These are phyloP conservation scores for Coelopa frigida DNA, from an alignment of 1,140 invertebrate genomes.

Conservation along the genomic window DNA sequence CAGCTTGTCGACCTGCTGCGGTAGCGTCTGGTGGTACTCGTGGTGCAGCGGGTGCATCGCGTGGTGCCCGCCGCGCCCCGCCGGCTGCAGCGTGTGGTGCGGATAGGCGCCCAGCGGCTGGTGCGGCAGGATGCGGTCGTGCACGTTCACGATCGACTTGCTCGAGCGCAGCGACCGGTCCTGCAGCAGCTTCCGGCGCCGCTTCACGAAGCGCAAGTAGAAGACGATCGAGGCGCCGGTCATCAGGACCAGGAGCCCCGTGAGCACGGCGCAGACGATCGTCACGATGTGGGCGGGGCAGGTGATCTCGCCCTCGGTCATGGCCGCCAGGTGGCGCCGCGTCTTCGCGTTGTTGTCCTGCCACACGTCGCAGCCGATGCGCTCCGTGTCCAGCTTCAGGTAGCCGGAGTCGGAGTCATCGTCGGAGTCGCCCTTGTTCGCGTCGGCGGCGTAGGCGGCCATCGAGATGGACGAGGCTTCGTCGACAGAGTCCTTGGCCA, in stretches of 20 bases:
- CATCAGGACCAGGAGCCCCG: conserved; percentile 32
- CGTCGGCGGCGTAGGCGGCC: conserved; percentile 37
- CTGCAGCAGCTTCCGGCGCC: conserved; percentile 32
- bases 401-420: conserved; percentile 17
- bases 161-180: conserved; percentile 34
- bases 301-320: conserved; percentile 42
- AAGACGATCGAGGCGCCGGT: conserved; percentile 40
- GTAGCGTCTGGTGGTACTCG: conserved; percentile 34
- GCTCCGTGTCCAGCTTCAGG: conserved; percentile 35
- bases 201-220: conserved; percentile 40
- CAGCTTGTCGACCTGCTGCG: conserved; percentile 40
- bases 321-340: conserved; percentile 24
- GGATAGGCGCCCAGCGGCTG: conserved; percentile 32
- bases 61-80: conserved; percentile 23
- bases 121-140: conserved; percentile 37
- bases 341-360: conserved; percentile 28
- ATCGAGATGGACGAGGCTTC: conserved; percentile 14
- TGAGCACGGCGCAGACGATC: conserved; percentile 41
- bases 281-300: conserved; percentile 44
- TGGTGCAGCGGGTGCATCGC: conserved; percentile 29
- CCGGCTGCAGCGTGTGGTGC: conserved; percentile 34
- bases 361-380: conserved; percentile 42
- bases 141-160: conserved; percentile 41
- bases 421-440: conserved; percentile 24
- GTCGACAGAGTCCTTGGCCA: conserved; percentile 24